Evolutionary conservation across 2,797 vertebrate species (phyloP).

Genomic region (Nothura maculosa): DNA sequence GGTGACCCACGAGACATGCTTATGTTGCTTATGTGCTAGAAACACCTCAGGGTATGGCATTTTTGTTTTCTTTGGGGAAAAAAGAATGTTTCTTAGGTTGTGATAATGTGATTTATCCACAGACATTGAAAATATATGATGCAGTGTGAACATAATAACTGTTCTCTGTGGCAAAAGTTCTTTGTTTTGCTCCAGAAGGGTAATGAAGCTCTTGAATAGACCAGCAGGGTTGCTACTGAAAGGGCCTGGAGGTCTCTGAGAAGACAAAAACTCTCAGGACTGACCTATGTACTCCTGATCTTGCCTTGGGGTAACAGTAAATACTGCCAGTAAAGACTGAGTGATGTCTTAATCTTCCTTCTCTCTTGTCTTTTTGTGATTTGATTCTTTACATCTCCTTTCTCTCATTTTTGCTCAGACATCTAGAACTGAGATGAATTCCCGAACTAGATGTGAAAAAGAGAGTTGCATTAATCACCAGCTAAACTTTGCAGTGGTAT

Average conservation of each 20-base stretch:
- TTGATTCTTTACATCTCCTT: background rate
- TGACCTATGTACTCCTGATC: accelerated
- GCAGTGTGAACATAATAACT: background rate
- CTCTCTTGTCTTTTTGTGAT: background rate
- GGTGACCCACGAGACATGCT: background rate
- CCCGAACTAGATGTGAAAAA: accelerated
- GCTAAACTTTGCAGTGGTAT: background rate
- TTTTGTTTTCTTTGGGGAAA: background rate
- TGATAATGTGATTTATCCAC: background rate
- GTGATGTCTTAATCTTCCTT: background rate
- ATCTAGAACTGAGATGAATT: background rate
- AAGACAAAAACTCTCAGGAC: background rate
- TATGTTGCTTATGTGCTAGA: background rate
- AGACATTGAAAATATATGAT: background rate
- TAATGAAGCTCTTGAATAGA: background rate
- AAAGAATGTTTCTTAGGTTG: background rate
- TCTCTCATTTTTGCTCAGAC: background rate
- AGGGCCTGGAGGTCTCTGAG: background rate
- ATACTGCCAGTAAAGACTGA: background rate
- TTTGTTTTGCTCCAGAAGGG: background rate
- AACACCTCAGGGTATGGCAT: background rate
- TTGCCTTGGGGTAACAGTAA: background rate
- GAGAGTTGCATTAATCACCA: background rate
- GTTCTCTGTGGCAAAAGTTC: background rate
- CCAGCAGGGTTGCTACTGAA: background rate